Base-by-base conservation (phyloP, 2,797 vertebrate species). In the Lindbergichthys nudifrons region DNA sequence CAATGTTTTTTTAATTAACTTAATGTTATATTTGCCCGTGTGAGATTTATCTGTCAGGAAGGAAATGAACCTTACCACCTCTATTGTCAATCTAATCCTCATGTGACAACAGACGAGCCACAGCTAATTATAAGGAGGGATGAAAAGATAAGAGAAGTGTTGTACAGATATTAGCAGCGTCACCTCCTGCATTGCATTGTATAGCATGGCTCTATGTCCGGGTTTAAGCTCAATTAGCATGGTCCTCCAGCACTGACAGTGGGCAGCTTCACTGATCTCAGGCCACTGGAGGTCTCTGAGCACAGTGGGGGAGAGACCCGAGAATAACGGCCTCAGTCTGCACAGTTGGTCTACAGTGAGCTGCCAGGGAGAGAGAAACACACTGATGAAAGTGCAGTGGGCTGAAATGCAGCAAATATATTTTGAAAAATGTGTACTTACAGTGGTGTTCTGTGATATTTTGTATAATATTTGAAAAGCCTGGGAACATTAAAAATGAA, bases 391-490 rank as follows among this genome's bases (percentile, higher is more conserved):
- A 41, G 26, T 12, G 32, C 51, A 69, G 48, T 3, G 48, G 65
- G 75, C 42, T 21, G 5, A 65, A 76, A 64, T 69, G 73, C 58
- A 73, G 16, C 12, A 39, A 59, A 18, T 11, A 11, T 23, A 42
- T 41, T 71, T 69, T 12, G 9, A 51, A 75, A 59, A 77, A 1
- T 14, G 4, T 80, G 18, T 84, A 93, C 97, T 96, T 94, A 97
- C 96, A 30, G 95, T 95, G 1, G 78, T 90, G 30, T 91, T 91
- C 30, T 91, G 88, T 42, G 94, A 94, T 66, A 96, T 94, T 84
- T 92, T 92, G 48, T 86, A 87, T 65, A 97, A 90, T 45, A 97
- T 89, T 79, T 95, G 91, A 74, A 93, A 95, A 67, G 96, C 96
- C 97, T 98, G 73, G 54, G 73, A 67, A 85, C 48, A 71, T 46